These are phyloP conservation scores for Tolypeutes matacus DNA, from an alignment of 2,797 vertebrate species.

Conservation along the genomic window DNA sequence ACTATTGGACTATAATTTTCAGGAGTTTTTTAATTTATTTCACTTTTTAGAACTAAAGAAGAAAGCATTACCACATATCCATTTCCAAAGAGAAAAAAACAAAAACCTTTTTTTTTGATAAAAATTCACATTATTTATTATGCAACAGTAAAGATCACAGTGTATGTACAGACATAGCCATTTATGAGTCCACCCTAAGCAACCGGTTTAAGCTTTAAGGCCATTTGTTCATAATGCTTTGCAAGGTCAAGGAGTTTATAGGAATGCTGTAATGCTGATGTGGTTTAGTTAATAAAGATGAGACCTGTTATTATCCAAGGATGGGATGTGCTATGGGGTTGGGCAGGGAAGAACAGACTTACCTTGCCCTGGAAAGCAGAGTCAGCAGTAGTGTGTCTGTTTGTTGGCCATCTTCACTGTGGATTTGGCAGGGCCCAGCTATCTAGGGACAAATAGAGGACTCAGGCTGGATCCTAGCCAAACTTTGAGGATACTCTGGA, in stretches of 20 bases:
- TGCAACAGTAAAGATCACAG: not conserved
- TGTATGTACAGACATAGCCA: not conserved
- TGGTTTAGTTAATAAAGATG: conserved; percentile 70
- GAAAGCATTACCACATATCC: not conserved
- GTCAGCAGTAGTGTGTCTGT: conserved; percentile 48
- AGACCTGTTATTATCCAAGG: conserved; percentile 73
- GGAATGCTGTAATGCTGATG: conserved; percentile 30
- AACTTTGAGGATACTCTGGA: not conserved
- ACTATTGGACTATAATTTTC: not conserved
- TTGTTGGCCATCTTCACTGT: conserved; percentile 31
- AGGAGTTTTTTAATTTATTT: not conserved
- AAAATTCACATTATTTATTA: conserved; percentile 21
- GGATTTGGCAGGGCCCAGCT: not conserved
- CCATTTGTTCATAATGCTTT: conserved; percentile 44
- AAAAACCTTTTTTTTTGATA: not conserved
- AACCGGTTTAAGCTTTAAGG: not conserved
- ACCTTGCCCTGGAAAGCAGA: conserved; percentile 31
- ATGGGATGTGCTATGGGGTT: conserved; percentile 42
- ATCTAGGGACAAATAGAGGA: not conserved
- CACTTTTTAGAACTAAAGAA: not conserved
- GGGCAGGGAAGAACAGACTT: conserved; percentile 7
- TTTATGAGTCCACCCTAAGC: conserved; percentile 13
- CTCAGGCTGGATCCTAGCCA: not conserved
- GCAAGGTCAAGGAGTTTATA: conserved; percentile 69
- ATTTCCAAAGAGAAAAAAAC: conserved; percentile 2